Base-by-base conservation (phyloP, 2,797 vertebrate genomes). In the Luscinia megarhynchos region DNA sequence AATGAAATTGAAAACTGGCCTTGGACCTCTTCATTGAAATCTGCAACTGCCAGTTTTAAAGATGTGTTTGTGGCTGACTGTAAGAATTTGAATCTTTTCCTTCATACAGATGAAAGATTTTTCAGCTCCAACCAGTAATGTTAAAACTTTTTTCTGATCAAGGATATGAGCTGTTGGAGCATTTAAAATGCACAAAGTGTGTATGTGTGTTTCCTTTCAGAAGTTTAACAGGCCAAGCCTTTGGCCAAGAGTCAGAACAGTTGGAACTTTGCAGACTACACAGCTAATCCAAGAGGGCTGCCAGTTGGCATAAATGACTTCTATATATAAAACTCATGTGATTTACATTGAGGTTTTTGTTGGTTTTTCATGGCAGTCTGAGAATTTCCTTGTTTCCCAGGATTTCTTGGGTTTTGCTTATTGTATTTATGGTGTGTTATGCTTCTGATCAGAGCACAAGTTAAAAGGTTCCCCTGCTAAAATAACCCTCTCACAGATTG, bases 121-220 rank as follows among this genome's bases (percentile, higher is more conserved):
- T 96, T 93, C 66, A 78, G 50, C 63, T 84, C 70, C 74, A 63
- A 46, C 15, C 48, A 81, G 87, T 72, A 87, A 94, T 14, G 80
- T 87, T 89, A 80, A 66, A 87, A 83, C 40, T 64, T 88, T 75
- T 75, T 95, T 93, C 93, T 95, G 85, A 94, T 96, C 53, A 83
- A 43, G 78, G 66, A 40, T 82, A 84, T 83, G 91, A 93, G 57
- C 89, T 96, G 87, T 81, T 95, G 90, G 76, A 97, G 36, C 63
- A 79, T 82, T 94, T 82, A 66, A 89, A 90, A 70, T 91, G 83
- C 64, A 82, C 14, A 0, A 92, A 78, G 83, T 63, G 89, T 64
- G 74, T 90, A 63, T 11, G 34, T 90, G 32, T 95, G 94, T 94
- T 97, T 97, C 85, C 87, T 93, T 95, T 95, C 94, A 96, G 90